Percentiles rank a stretch among this genome's conserved stretches.
Conservation (phyloP, 2,888 invertebrate genomes). For the Euzetes globulus region DNA sequence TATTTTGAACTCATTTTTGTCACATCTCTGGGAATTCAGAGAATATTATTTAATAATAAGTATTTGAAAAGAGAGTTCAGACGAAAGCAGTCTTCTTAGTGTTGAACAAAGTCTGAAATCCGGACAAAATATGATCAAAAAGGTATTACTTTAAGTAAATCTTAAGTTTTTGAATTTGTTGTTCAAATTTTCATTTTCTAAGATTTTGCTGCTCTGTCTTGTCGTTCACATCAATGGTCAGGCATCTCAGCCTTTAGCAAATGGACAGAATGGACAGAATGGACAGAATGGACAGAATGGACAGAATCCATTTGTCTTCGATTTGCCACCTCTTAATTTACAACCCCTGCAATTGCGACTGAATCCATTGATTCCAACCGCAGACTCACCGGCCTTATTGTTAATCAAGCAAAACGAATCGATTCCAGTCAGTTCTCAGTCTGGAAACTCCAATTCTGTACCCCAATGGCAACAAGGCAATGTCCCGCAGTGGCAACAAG, state of each 20-base stretch:
- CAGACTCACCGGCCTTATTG: not conserved
- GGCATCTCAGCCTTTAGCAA: too few species aligned
- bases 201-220: not conserved
- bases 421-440: not conserved
- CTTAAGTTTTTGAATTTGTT: too few species aligned
- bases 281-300: not conserved
- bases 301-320: not conserved
- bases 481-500: not conserved
- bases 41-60: not conserved
- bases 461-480: not conserved
- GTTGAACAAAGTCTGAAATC: not conserved
- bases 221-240: too few species aligned
- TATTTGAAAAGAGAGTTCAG: too few species aligned
- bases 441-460: not conserved
- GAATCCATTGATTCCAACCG: too few species aligned
- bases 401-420: not conserved
- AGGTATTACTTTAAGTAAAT: not conserved
- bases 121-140: not conserved
- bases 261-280: not conserved
- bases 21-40: not conserved
- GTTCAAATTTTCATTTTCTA: not conserved
- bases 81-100: too few species aligned
- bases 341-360: not conserved
- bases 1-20: too few species aligned
- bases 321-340: conserved; percentile 3